phyloP scores from a whole-genome alignment of 2,113 vertebrate species.

The Dasypus novemcinctus region DNA sequence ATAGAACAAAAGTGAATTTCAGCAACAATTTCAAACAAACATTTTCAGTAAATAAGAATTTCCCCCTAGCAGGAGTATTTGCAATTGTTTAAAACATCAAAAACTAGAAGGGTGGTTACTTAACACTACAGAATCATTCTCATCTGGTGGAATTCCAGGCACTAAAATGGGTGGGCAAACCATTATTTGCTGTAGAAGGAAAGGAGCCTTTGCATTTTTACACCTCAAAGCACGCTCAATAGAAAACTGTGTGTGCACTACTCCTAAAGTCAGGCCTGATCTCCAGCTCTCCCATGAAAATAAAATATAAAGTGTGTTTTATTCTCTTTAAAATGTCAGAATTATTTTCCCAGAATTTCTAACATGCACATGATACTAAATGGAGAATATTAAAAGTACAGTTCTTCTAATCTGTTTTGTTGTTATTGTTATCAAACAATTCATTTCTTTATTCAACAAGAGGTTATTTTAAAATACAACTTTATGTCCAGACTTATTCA shows the following conservation, averaged over 20 bases:
- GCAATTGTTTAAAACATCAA: not conserved
- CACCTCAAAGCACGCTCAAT: not conserved
- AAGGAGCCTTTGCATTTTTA: not conserved
- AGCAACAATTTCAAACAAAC: not conserved
- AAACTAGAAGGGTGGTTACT: not conserved
- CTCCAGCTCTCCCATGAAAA: not conserved
- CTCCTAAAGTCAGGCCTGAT: not conserved
- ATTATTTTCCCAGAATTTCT: not conserved
- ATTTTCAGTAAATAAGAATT: not conserved
- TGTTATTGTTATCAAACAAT: not conserved
- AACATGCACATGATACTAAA: not conserved
- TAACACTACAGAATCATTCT: not conserved
- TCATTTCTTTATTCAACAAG: not conserved
- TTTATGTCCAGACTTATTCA: not conserved
- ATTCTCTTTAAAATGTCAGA: not conserved
- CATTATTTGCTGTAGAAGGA: not conserved
- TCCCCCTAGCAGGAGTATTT: not conserved
- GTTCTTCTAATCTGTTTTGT: not conserved
- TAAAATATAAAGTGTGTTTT: not conserved
- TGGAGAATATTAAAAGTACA: not conserved
- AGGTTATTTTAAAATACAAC: not conserved
- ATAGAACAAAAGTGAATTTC: not conserved
- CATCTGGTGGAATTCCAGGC: no score
- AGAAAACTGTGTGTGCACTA: not conserved
- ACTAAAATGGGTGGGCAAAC: not conserved